Base-by-base conservation (phyloP, 2,113 vertebrate genomes). In the Hippocampus zosterae region DNA sequence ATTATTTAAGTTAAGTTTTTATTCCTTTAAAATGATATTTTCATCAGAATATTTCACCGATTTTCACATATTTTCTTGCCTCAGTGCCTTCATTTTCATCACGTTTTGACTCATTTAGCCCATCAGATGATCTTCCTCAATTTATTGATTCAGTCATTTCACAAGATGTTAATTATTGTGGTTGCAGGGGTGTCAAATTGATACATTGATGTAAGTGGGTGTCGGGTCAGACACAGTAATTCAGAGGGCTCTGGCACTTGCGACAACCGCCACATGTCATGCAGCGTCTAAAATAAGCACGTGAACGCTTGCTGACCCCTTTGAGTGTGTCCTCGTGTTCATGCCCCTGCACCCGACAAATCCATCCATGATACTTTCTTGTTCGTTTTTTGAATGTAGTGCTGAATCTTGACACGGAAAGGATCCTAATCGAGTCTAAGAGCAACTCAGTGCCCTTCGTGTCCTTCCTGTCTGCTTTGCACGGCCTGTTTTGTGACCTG, bases 351-450 rank as follows among this genome's bases (percentile, higher is more conserved):
- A 56, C 55, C 55, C 23, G n/a, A 56, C 19, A 56, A 56, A 27
- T 27, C 4, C 55, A 57, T 4, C 13, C 13, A 57, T 57, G 9
- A 27, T 15, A 1, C 4, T 52, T 61, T 16, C 5, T 40, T 57
- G 65, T 2, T 29, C 1, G 8, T 8, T 5, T n/a, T 23, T 55
- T 55, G 13, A 50, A 19, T 7, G 6, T 16, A 53, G 46, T 62
- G 44, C 59, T 50, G n/a, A 52, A 6, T 0, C 0, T 23, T 11
- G 33, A 41, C 1, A 37, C 0, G 0, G 1, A 8, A 3, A 15
- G 71, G 0, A 0, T 12, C 18, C 4, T 75, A 69, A 82, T 85
- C 83, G 76, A 72, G 74, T 78, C 2, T 0, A n/a, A 64, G 53
- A 5, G 42, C 16, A 8, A 3, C 61, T 0, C 1, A 62, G 69